Base-by-base conservation (phyloP, 2,888 invertebrate species). In the Machimus atricapillus region DNA sequence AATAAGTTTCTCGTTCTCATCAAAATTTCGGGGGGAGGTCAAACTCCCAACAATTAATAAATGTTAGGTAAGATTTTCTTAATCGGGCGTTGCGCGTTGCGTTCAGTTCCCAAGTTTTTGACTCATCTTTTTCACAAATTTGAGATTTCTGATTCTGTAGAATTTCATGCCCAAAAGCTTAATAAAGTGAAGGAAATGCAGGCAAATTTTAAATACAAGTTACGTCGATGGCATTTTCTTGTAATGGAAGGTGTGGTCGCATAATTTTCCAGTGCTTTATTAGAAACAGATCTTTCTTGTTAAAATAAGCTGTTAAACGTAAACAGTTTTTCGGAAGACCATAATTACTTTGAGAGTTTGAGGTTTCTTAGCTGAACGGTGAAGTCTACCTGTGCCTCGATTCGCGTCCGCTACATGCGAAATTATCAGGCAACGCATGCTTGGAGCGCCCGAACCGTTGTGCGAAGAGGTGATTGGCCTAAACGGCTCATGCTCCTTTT, bases 401-500 rank as follows among this genome's bases (percentile, higher is more conserved):
- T 52, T 52, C 52, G n/a, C 52, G 23, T 27, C 19, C 9, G 66
- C 9, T 27, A 66, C 66, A 19, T 23, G 66, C 66, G 8, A 66
- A 58, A 66, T 66, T 9, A 66, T 9, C 66, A 0, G 5, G 66
- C 2, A 66, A 23, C 66, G 66, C 66, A 66, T 66, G 66, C 66
- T 66, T 66, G 23, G 66, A 23, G 9, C 14, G 23, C 2, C 12
- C 66, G 66, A 27, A 66, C 66, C 66, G 66, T 66, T 66, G 66
- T 6, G 27, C 66, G 66, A 27, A 23, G 66, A 66, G 66, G 66
- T 66, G 66, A 66, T 27, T 66, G 66, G 66, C 66, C 66, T 66
- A 27, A 27, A 23, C 16, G 58, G 58, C 83, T 83, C 83, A 83
- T 73, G 83, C 83, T 83, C 83, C 83, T 83, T 34, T 83, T 83